These are phyloP conservation scores for Leptoteleia sp. DNA, from an alignment of 1,140 invertebrate genomes.

Conservation along the genomic window DNA sequence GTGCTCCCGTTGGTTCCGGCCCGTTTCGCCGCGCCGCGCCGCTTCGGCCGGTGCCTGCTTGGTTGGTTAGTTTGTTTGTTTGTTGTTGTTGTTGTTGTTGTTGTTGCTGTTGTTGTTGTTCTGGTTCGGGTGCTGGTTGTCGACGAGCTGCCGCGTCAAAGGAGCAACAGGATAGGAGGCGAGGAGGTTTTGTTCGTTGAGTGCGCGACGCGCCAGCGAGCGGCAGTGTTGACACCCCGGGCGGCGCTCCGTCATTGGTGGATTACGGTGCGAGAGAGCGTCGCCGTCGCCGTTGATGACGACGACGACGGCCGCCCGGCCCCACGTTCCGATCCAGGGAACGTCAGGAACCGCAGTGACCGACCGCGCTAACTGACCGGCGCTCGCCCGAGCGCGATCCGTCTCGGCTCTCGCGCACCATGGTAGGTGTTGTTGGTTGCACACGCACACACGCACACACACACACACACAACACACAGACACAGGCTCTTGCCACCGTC, in stretches of 20 bases:
- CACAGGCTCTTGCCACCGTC: too few relatives aligned
- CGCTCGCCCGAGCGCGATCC: conserved; percentile 30
- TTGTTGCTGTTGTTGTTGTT: too few relatives aligned
- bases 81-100: too few relatives aligned
- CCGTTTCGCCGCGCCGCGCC: too few relatives aligned
- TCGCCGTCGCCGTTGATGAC: conserved; percentile 34
- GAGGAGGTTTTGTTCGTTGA: conserved; percentile 13
- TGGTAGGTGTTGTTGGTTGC: conserved; percentile 61
- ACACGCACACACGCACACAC: too few relatives aligned
- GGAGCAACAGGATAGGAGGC: too few relatives aligned
- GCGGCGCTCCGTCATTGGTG: conserved; percentile 41
- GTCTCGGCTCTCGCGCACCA: conserved; percentile 47
- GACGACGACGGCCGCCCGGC: conserved; percentile 19
- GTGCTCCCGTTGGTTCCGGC: too few relatives aligned
- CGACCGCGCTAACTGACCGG: conserved; percentile 60
- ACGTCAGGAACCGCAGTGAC: conserved; percentile 62
- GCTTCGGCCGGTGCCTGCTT: too few relatives aligned
- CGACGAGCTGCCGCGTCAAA: too few relatives aligned
- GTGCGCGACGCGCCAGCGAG: conserved; percentile 5
- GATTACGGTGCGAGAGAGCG: conserved; percentile 53
- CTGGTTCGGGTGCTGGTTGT: too few relatives aligned
- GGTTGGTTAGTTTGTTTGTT: too few relatives aligned
- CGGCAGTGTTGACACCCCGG: conserved; percentile 26
- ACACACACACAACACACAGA: too few relatives aligned
- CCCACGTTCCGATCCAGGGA: conserved; percentile 46